Evolutionary conservation across 2,797 vertebrate species (phyloP).

Genomic region (Fistularia tabacaria): DNA sequence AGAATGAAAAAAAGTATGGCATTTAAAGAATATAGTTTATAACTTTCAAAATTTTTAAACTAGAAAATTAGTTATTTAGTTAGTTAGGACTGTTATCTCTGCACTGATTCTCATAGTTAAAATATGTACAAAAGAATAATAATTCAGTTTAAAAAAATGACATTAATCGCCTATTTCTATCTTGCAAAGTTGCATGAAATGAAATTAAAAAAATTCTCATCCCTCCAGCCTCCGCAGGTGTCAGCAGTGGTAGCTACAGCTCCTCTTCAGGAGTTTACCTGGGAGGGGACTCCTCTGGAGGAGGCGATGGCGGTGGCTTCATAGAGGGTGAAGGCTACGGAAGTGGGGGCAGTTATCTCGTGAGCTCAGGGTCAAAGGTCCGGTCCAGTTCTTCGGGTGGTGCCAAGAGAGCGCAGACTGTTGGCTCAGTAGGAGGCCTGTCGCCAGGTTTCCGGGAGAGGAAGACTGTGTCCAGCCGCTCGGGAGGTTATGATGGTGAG

Average conservation of each 20-base stretch:
- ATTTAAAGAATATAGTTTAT: too few relatives aligned
- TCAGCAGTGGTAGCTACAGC: constrained; percentile 58
- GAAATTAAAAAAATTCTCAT: constrained; percentile 19
- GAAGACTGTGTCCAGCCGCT: constrained; percentile 78
- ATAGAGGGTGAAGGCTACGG: constrained; percentile 49
- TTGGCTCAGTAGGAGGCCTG: constrained; percentile 79
- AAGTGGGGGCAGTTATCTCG: constrained; percentile 49
- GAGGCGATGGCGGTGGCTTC: constrained; percentile 49
- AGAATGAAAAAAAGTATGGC: too few relatives aligned
- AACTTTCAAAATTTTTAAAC: too few relatives aligned
- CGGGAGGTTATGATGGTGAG: constrained; percentile 90
- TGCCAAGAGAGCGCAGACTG: constrained; percentile 78
- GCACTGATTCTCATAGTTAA: too few relatives aligned
- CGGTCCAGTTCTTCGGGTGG: constrained; percentile 79
- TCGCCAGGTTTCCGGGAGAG: constrained; percentile 85
- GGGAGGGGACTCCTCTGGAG: constrained; percentile 62
- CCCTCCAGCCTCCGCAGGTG: constrained; percentile 67
- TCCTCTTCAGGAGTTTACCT: constrained; percentile 67
- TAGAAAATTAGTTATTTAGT: too few relatives aligned
- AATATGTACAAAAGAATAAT: too few relatives aligned
- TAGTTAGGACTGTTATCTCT: too few relatives aligned
- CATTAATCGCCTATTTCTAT: too few relatives aligned
- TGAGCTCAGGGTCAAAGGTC: constrained; percentile 70
- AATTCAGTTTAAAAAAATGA: too few relatives aligned
- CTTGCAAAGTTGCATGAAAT: background rate